These are phyloP conservation scores for Pseudomyrmex pallidus DNA, from an alignment of 1,140 invertebrate genomes.

Conservation along the genomic window DNA sequence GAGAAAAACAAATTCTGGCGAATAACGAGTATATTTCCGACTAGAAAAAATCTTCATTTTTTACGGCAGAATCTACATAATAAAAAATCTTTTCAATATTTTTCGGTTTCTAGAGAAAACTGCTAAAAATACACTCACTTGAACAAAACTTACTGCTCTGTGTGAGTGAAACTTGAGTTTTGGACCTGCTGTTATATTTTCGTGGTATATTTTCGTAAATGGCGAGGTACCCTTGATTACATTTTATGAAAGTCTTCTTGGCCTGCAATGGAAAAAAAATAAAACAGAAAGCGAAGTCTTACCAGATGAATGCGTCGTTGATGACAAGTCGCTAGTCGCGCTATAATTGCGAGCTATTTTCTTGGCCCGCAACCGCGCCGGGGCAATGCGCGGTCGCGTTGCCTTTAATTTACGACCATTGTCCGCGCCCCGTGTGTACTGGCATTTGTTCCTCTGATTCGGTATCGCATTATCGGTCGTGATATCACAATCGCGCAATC, in stretches of 20 bases:
- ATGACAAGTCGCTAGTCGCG: background rate
- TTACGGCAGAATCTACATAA: too few species aligned
- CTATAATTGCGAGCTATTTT: constrained; percentile 37
- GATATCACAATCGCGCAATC: constrained; percentile 18
- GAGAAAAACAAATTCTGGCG: too few species aligned
- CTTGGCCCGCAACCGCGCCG: background rate
- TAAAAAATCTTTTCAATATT: too few species aligned
- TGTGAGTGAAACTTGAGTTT: too few species aligned
- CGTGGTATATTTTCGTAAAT: too few species aligned
- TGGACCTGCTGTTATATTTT: too few species aligned
- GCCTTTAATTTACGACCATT: constrained; percentile 29
- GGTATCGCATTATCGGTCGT: background rate
- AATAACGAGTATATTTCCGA: too few species aligned
- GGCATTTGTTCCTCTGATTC: constrained; percentile 17
- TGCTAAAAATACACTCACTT: too few species aligned
- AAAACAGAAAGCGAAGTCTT: background rate
- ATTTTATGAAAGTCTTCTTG: background rate
- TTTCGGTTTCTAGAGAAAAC: too few species aligned
- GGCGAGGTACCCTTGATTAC: background rate
- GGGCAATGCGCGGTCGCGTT: background rate
- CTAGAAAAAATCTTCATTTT: too few species aligned
- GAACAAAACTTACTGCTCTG: too few species aligned
- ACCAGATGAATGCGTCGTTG: background rate
- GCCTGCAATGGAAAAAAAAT: background rate
- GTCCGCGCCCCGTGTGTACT: background rate